Base-by-base conservation (phyloP, 2,113 vertebrate species). In the Oncorhynchus clarkii region DNA sequence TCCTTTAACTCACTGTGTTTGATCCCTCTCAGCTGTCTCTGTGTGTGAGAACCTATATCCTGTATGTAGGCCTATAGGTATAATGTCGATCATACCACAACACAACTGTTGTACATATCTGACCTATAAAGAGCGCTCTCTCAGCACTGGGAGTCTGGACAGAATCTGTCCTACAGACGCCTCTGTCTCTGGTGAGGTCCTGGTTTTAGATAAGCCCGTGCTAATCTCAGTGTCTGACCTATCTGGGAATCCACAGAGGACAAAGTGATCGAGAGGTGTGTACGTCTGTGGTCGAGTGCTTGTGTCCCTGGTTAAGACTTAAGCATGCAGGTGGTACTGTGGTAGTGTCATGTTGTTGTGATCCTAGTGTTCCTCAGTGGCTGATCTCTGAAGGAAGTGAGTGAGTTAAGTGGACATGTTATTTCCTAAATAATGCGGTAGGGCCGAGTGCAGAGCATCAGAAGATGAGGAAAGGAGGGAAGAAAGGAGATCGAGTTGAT, bases 341-440 rank as follows among this genome's bases (percentile, higher is more conserved):
- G 6, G 62, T 26, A 64, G 20, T 26, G 60, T 45, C 9, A 45
- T 45, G 8, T 45, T 39, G 34, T 39, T 45, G 39, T 1, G 69
- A 69, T 80, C 81, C 81, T 85, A 71, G 83, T 75, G 65, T 76
- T 80, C 72, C 72, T 73, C 70, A 66, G 27, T 26, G 71, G 75
- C 39, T 45, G 39, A 45, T 45, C 39, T 45, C 39, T 45, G 9
- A 45, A 45, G 9, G 39, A 45, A 45, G 39, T 45, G 39, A 45
- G 39, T 45, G 39, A 45, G 79, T 71, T 31, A 59, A 62, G 24
- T 75, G 82, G 79, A 80, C 72, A 51, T 83, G 85, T 69, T 80
- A 22, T 87, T 83, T 82, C 67, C 75, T 91, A 78, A 90, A 91
- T 92, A 88, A 90, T 92, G 81, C 80, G 90, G 73, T 60, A 83